Evolutionary conservation across 92 coral and sea anemone genomes (phyloP).

Genomic region (Zoanthus solanderi): DNA sequence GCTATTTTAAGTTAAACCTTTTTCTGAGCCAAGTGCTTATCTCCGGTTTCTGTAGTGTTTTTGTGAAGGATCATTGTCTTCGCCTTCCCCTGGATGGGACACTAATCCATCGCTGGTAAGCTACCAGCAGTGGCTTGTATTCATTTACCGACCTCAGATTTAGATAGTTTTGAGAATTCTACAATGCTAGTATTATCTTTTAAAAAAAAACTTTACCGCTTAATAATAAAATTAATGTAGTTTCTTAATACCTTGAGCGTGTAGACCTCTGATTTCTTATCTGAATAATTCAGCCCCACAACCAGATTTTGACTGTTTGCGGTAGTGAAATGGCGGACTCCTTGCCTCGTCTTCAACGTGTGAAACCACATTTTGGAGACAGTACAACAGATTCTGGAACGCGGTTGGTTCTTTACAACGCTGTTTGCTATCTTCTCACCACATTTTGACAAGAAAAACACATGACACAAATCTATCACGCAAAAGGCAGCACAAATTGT

Average conservation of each 20-base stretch:
- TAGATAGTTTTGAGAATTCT: too few relatives aligned
- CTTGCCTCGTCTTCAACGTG: conserved; percentile 88
- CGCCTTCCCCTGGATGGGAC: too few relatives aligned
- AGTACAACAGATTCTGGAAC: not conserved
- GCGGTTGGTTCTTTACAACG: not conserved
- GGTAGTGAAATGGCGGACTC: conserved; percentile 70
- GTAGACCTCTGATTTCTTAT: conserved; percentile 88
- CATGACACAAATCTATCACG: not conserved
- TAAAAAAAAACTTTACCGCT: too few relatives aligned
- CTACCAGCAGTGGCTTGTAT: too few relatives aligned
- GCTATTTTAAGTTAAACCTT: too few relatives aligned
- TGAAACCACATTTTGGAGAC: conserved; percentile 89
- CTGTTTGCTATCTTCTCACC: not conserved
- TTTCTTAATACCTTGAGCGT: conserved; percentile 68
- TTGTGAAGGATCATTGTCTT: too few relatives aligned
- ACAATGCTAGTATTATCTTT: too few relatives aligned
- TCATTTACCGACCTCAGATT: too few relatives aligned
- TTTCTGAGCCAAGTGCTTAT: too few relatives aligned
- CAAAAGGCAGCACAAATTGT: not conserved
- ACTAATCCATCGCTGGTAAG: too few relatives aligned
- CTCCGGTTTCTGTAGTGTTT: too few relatives aligned
- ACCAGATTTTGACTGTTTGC: conserved; percentile 75
- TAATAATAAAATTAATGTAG: too few relatives aligned
- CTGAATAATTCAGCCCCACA: conserved; percentile 84
- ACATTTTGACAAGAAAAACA: not conserved